Evolutionary conservation across 2,888 invertebrate species (phyloP), one percentile per base, ranked within the genome.

Genomic region (Meandrusa payeni): DNA sequence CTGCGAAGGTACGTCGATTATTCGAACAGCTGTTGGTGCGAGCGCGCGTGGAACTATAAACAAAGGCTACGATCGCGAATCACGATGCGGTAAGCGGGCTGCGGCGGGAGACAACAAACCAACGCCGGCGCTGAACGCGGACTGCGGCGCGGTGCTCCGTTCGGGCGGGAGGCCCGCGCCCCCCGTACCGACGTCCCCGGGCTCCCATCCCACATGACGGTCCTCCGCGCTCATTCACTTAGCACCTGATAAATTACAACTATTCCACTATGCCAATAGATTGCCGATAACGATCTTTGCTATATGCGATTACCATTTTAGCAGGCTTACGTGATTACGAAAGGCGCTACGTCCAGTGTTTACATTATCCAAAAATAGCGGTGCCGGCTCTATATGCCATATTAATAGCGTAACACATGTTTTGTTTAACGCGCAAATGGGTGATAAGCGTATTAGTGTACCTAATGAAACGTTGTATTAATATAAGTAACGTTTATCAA

Each of bases 1-100:
- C 23, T 29, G 34, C 31, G 49, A 54, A 51, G 51, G 53, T 62
- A 64, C 45, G 46, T 44, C 27, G 36, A 42, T 28, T 43, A 38
- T 32, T 38, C 46, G 37, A 60, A 58, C 59, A 61, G 60, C 59
- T 57, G 57, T 52, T 47, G 11, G 38, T 73, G 73, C 69, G 71
- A 71, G 63, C 63, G 54, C 53, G 54, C 68, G 68, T 67, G 69
- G 69, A 64, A 69, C 71, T 69, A 79, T 77, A 86, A 86, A 85
- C 85, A 85, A 85, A 83, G 81, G 61, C 59, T 54, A 59, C 64
- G 71, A 74, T 71, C 75, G 78, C 70, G 74, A 57, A 51, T 36
- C 31, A 37, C 42, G 42, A 23, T 46, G 59, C 59, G 55, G 50
- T 55, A 57, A 47, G 51, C 49, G 51, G 59, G 56, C 56, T 52